A percentile compares a stretch with the other conserved stretches of the same genome.
phyloP scores from a whole-genome alignment of 1,140 invertebrate genomes.

The Lysiphlebus fabarum region DNA sequence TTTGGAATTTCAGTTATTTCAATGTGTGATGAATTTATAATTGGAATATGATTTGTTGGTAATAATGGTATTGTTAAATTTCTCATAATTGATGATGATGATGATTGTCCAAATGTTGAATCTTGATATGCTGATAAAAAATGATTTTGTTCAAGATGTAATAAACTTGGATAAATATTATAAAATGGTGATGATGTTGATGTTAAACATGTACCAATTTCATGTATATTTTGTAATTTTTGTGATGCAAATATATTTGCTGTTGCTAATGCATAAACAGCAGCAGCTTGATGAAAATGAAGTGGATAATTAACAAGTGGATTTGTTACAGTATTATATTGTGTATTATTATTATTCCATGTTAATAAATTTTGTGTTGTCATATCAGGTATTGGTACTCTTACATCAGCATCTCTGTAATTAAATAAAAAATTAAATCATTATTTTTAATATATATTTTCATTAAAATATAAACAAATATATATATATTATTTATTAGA shows the following conservation, averaged over 20 bases:
- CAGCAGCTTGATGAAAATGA: constrained; percentile 26
- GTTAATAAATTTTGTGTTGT: constrained; percentile 3
- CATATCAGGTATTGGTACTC: not conserved
- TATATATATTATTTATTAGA: not conserved
- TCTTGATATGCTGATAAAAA: too few relatives aligned
- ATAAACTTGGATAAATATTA: constrained; percentile 8
- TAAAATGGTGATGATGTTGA: constrained; percentile 11
- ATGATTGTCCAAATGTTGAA: too few relatives aligned
- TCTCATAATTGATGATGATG: too few relatives aligned
- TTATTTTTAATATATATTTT: too few relatives aligned
- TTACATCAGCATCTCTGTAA: constrained; percentile 14
- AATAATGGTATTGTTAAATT: too few relatives aligned
- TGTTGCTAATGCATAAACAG: constrained; percentile 26
- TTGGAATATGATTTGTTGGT: too few relatives aligned
- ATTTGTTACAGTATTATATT: constrained; percentile 11
- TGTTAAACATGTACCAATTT: constrained; percentile 3
- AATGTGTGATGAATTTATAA: too few relatives aligned
- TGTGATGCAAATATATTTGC: constrained; percentile 24
- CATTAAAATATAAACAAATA: not conserved
- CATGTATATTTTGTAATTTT: constrained; percentile 9
- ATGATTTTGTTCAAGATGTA: not conserved
- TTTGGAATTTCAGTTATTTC: too few relatives aligned
- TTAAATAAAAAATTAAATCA: not conserved
- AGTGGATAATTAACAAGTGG: constrained; percentile 20
- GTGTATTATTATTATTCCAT: constrained; percentile 4